phyloP scores from a whole-genome alignment of 2,113 vertebrate genomes.

The Paradisaea rubra region DNA sequence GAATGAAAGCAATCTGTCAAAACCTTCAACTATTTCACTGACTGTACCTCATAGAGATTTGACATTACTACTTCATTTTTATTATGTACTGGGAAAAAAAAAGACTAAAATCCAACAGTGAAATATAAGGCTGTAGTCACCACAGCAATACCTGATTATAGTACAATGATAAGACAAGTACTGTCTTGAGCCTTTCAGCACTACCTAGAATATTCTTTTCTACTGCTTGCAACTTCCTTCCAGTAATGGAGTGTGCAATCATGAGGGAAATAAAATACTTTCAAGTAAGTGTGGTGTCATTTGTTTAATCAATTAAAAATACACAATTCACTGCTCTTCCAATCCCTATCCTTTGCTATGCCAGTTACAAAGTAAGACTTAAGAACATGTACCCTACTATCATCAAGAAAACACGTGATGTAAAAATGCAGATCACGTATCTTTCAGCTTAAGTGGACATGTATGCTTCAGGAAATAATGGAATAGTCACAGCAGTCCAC shows the following conservation, averaged over 20 bases:
- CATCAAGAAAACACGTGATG: neutral
- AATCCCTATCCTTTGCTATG: neutral
- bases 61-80: neutral
- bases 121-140: neutral
- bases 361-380: neutral
- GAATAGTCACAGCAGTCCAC: neutral
- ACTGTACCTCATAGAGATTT: neutral
- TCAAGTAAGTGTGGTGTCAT: neutral
- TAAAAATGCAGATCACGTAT: neutral
- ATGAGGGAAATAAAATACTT: neutral
- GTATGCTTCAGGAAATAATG: neutral
- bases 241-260: neutral
- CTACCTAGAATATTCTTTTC: neutral
- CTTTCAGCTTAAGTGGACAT: neutral
- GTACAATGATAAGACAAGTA: neutral
- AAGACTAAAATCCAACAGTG: neutral
- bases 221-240: neutral
- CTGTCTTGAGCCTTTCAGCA: neutral
- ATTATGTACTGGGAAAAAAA: neutral
- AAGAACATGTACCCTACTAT: neutral
- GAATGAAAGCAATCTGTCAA: neutral
- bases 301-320: neutral
- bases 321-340: neutral
- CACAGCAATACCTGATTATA: neutral
- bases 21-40: neutral